Percentiles rank a stretch among this genome's conserved stretches.
Conservation (phyloP, 2,888 invertebrate species). For the Xestia sexstrigata region DNA sequence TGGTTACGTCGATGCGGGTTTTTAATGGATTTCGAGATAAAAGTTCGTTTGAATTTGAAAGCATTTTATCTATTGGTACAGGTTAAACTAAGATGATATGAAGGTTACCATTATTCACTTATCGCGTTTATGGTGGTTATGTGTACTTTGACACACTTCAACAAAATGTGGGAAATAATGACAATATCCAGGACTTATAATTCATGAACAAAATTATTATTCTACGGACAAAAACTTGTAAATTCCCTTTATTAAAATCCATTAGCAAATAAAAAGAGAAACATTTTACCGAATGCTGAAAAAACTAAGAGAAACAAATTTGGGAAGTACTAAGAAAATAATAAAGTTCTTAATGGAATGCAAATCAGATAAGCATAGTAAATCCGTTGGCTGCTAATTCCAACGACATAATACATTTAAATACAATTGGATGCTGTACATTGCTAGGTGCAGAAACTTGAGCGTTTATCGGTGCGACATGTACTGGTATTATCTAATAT, state of each 20-base stretch:
- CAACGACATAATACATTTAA: slow-evolving; percentile 30
- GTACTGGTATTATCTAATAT: slow-evolving; percentile 3
- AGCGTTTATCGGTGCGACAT: background rate
- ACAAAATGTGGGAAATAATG: background rate
- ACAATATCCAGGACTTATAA: background rate
- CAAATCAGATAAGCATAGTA: slow-evolving; percentile 69
- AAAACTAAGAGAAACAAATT: slow-evolving; percentile 20
- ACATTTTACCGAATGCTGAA: slow-evolving; percentile 31
- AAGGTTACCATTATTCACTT: background rate
- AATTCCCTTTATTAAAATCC: slow-evolving; percentile 21
- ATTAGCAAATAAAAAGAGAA: slow-evolving; percentile 11
- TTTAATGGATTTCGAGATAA: background rate
- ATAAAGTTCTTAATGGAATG: slow-evolving; percentile 72
- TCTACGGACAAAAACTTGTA: slow-evolving; percentile 1
- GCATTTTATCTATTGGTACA: background rate
- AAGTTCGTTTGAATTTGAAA: background rate
- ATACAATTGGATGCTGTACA: slow-evolving; percentile 40
- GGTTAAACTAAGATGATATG: background rate
- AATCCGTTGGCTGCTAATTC: slow-evolving; percentile 59
- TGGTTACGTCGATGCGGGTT: background rate
- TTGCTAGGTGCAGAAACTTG: slow-evolving; percentile 9
- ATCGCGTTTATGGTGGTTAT: background rate
- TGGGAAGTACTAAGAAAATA: slow-evolving; percentile 51
- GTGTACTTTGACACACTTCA: background rate
- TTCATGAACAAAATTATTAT: background rate